These are phyloP conservation scores for Noctua pronuba DNA, from an alignment of 2,888 invertebrate genomes.

Conservation along the genomic window DNA sequence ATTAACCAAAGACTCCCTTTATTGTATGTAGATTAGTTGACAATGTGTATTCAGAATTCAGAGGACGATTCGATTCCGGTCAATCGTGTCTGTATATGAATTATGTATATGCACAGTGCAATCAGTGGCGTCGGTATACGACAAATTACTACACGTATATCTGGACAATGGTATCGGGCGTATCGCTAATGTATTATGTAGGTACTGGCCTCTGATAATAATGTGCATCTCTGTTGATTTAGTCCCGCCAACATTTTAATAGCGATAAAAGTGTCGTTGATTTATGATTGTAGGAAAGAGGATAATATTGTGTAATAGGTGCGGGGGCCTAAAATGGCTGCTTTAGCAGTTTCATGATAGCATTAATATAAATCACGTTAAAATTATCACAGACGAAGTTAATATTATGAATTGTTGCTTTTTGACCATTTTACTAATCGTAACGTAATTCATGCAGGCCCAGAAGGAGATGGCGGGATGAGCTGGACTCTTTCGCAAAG, in stretches of 20 bases:
- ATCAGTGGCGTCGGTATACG: conserved; percentile 60
- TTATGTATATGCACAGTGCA: conserved; percentile 68
- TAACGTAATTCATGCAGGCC: too few relatives aligned
- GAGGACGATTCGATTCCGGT: conserved; percentile 52
- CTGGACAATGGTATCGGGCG: conserved; percentile 64
- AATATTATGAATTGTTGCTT: too few relatives aligned
- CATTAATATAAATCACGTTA: neutral
- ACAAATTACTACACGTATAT: conserved; percentile 70
- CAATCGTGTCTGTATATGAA: conserved; percentile 66
- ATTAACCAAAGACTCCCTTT: conserved; percentile 52
- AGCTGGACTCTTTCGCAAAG: too few relatives aligned
- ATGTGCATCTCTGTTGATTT: conserved; percentile 57
- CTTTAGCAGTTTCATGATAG: neutral
- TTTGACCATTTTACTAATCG: too few relatives aligned
- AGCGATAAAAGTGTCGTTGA: conserved; percentile 28
- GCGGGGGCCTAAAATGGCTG: too few relatives aligned
- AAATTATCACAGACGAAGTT: too few relatives aligned
- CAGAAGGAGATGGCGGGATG: too few relatives aligned
- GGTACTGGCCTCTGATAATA: conserved; percentile 53
- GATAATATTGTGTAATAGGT: neutral
- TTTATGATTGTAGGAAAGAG: conserved; percentile 9
- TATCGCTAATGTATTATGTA: conserved; percentile 61
- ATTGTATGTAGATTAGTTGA: conserved; percentile 64
- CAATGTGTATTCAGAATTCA: conserved; percentile 61
- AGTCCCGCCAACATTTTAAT: conserved; percentile 28